Base-by-base conservation (phyloP, 2,888 invertebrate species). In the Calameuta pallipes region DNA sequence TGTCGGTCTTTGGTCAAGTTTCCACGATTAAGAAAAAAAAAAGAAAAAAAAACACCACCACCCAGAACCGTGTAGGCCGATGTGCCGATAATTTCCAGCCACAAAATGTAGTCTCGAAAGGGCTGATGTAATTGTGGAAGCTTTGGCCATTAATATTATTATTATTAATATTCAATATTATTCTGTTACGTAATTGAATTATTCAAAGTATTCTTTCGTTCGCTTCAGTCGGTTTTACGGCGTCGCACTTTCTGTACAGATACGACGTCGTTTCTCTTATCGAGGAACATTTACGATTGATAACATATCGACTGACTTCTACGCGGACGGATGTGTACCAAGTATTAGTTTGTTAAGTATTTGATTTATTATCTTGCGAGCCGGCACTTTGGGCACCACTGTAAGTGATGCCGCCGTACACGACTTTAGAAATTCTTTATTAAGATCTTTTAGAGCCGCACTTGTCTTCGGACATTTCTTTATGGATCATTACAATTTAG, bases 171-270 rank as follows among this genome's bases (percentile, higher is more conserved):
- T 41, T 41, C 12, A 4, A 37, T 37, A 56, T 56, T 56, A 56
- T 56, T 56, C 41, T 4, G 23, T 56, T 56, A 23, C 0, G 15
- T 56, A 2, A 56, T 56, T 56, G 6, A 23, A 23, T 56, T 23
- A 37, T 15, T 56, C 23, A 23, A 56, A 56, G 41, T 56, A 79
- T 78, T 75, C 79, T 78, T 78, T 79, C 69, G 75, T 77, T 76
- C 78, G 71, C 77, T 74, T n/a, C 41, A 35, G 15, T 68, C 41
- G 41, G 41, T 23, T 56, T 3, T 15, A 30, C 56, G 69, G 31
- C 35, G 69, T 41, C 41, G 41, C 41, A 41, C 56, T 77, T 74
- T 74, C 1, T 13, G 1, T 77, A 31, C 12, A n/a, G 12, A 4
- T 15, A 69, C 73, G 35, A 56, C 68, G 71, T 69, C 33, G 33